Conservation (phyloP, 2,797 vertebrate species). For the Masticophis lateralis region DNA sequence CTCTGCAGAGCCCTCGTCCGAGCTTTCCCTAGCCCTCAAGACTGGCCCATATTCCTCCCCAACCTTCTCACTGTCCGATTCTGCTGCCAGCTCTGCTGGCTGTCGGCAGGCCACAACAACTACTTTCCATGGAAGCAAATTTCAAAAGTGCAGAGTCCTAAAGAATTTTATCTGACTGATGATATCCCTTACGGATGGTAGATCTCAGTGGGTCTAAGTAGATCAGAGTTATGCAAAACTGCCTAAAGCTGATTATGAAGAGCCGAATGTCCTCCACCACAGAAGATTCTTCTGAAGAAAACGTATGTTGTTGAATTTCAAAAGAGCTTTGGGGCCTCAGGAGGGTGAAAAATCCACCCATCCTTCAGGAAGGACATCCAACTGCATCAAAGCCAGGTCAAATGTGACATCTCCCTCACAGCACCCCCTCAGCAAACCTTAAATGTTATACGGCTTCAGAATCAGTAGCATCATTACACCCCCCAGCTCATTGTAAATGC, state of each 20-base stretch:
- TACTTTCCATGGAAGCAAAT: background rate
- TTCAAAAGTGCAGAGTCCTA: background rate
- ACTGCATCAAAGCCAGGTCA: conserved; percentile 43
- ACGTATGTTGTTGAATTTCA: background rate
- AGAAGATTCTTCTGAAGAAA: background rate
- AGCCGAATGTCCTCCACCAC: background rate
- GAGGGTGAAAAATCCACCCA: background rate
- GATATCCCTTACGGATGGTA: too few species aligned
- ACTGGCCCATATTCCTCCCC: too few species aligned
- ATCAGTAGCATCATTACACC: conserved; percentile 60
- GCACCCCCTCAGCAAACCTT: background rate
- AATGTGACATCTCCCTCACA: background rate
- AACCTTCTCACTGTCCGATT: too few species aligned
- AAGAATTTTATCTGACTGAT: background rate
- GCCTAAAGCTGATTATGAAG: background rate
- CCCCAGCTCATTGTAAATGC: conserved; percentile 69
- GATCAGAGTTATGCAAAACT: background rate
- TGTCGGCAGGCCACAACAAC: fast-evolving
- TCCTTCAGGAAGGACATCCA: background rate
- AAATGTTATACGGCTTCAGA: conserved; percentile 62
- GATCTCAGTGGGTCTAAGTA: background rate
- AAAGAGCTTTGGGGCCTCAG: background rate
- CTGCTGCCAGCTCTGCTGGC: too few species aligned
- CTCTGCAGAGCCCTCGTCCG: too few species aligned
- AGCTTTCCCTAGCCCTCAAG: too few species aligned